phyloP scores from a whole-genome alignment of 2,113 vertebrate species.

The Rhipidura dahli region DNA sequence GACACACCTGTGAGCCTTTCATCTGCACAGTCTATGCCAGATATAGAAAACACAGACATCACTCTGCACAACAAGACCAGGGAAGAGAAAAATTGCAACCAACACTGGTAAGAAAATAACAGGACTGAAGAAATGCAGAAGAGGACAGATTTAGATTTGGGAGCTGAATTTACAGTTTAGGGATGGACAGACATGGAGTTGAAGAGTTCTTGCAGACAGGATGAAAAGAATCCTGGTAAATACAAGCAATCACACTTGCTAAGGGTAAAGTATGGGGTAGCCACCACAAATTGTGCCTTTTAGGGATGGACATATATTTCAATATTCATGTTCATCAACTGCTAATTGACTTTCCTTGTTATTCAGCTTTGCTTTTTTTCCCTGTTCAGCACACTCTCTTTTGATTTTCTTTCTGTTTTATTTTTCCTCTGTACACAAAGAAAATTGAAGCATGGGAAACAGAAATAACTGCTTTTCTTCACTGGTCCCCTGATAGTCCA shows the following conservation, averaged over 20 bases:
- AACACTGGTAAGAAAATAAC: not conserved
- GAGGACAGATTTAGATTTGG: not conserved
- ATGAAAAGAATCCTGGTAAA: not conserved
- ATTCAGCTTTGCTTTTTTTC: not conserved
- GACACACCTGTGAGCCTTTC: not conserved
- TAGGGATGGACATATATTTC: not conserved
- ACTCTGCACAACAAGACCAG: not conserved
- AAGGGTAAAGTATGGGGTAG: not conserved
- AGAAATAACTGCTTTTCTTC: slow-evolving; percentile 5
- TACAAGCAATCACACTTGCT: accelerated
- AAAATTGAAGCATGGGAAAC: not conserved
- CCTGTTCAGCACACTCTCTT: not conserved
- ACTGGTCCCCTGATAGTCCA: not conserved
- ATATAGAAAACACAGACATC: not conserved
- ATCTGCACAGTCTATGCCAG: not conserved
- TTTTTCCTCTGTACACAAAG: not conserved
- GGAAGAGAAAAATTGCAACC: not conserved
- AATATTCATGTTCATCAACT: not conserved
- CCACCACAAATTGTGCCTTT: not conserved
- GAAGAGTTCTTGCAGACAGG: not conserved
- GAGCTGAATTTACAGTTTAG: not conserved
- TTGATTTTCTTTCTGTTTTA: not conserved
- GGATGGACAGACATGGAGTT: not conserved
- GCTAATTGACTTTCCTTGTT: not conserved
- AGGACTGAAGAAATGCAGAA: not conserved